These are phyloP conservation scores for Cyclura pinguis DNA, from an alignment of 2,797 vertebrate species.

Conservation along the genomic window DNA sequence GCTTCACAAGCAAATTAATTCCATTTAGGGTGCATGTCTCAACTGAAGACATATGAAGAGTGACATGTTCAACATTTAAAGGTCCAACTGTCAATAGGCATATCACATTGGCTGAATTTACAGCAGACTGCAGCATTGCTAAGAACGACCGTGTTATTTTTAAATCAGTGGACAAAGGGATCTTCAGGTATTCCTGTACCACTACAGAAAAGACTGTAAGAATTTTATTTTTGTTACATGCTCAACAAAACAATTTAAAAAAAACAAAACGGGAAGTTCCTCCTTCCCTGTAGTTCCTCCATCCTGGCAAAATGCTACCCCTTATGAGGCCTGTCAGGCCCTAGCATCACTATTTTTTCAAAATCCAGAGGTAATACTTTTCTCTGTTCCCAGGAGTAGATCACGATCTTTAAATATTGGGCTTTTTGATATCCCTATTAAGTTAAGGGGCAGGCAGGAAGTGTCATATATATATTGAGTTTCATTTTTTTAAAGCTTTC, in stretches of 20 bases:
- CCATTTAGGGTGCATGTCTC: constrained; percentile 49
- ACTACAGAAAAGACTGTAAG: not conserved
- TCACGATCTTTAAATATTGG: no score
- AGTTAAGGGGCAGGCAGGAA: no score
- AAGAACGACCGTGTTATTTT: constrained; percentile 56
- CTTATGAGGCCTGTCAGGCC: no score
- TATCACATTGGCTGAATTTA: constrained; percentile 59
- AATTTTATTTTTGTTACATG: not conserved
- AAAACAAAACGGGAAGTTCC: no score
- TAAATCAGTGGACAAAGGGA: constrained; percentile 54
- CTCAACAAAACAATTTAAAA: not conserved
- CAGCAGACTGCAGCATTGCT: constrained; percentile 20
- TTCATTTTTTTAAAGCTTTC: no score
- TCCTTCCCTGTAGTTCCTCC: no score
- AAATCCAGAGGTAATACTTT: no score
- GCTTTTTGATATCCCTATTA: no score
- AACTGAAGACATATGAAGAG: constrained; percentile 52
- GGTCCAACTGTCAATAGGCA: constrained; percentile 42
- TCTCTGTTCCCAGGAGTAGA: no score
- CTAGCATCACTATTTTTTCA: no score
- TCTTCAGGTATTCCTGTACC: constrained; percentile 36
- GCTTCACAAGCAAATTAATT: constrained; percentile 33
- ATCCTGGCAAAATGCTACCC: no score
- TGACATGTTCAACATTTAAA: constrained; percentile 59
- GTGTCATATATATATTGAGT: no score